Evolutionary conservation across 2,113 vertebrate species (phyloP), one percentile per base, ranked within the genome.

Genomic region (Tetraodon nigroviridis): DNA sequence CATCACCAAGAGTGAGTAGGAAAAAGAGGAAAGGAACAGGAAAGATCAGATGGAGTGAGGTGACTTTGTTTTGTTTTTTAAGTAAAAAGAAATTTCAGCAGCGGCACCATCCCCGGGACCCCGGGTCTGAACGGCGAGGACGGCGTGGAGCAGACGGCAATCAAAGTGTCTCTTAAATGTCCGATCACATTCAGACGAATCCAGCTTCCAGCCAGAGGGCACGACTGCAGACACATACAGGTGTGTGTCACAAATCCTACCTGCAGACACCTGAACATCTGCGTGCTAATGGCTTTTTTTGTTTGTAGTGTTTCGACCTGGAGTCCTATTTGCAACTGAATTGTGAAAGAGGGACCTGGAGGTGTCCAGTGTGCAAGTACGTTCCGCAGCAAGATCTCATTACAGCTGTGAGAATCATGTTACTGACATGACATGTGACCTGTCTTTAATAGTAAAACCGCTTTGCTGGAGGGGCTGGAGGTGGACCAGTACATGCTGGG

Each of bases 401-500:
- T 12, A 17, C 42, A 32, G 1, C 2, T 67, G 37, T 55, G 21
- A 19, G n/a, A 10, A 4, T 51, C 10, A 7, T 19, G 41, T 18
- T 5, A 6, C 50, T 27, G 22, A 24, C 32, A 37, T 11, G 11
- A 37, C 32, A 37, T 37, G 32, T 37, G 12, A 37, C 8, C 16
- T 61, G 5, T 40, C 16, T 7, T 75, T 55, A 58, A 37, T 86
- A 98, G 96, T 90, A 98, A 98, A 84, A 96, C 95, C 0, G 96
- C 96, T 7, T 67, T 98, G 76, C 85, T 98, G 56, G 95, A 98
- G 64, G 95, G 96, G 1, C 89, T 98, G 59, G 95, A 98, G 77
- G 94, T 98, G 47, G 96, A 98, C 82, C 96, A 98, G 85, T 98
- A 98, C 84, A 96, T 98, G 95, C 86, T 98, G 54, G 96, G 95